Conservation (phyloP, 2,888 invertebrate species). For the Bombylius discolor region DNA sequence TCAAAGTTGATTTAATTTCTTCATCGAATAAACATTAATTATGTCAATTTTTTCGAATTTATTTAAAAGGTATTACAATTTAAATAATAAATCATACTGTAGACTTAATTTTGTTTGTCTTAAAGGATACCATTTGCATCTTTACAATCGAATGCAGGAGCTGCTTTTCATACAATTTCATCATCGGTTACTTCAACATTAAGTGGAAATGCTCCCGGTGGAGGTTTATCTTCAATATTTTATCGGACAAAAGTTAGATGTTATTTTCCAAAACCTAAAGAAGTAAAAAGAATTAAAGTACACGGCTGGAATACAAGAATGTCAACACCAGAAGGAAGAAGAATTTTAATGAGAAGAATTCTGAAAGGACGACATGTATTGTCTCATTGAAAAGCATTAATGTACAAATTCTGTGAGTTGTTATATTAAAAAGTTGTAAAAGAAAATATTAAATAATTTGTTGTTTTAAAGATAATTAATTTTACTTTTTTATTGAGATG, state of each 20-base stretch:
- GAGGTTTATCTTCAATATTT: slow-evolving; percentile 22
- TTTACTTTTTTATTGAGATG: too few relatives aligned
- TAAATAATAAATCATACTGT: not conserved
- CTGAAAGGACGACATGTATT: slow-evolving; percentile 55
- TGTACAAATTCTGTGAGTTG: too few relatives aligned
- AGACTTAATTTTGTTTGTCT: too few relatives aligned
- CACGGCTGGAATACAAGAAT: slow-evolving; percentile 55
- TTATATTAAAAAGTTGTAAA: too few relatives aligned
- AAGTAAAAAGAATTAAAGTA: slow-evolving; percentile 48
- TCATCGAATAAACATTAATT: too few relatives aligned
- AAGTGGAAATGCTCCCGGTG: slow-evolving; percentile 8
- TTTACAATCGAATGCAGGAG: too few relatives aligned
- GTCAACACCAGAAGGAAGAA: slow-evolving; percentile 49
- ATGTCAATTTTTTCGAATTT: not conserved
- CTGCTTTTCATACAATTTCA: not conserved
- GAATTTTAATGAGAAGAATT: slow-evolving; percentile 54
- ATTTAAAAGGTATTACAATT: not conserved
- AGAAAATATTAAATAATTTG: too few relatives aligned
- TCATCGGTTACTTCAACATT: not conserved
- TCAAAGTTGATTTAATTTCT: too few relatives aligned
- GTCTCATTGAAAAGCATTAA: slow-evolving; percentile 39
- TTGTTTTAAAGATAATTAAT: too few relatives aligned
- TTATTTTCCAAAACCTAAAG: slow-evolving; percentile 58
- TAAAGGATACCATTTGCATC: too few relatives aligned
- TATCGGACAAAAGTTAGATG: slow-evolving; percentile 43